A percentile compares a stretch with the other conserved stretches of the same genome.
Evolutionary conservation across 2,888 invertebrate species (phyloP).

Genomic region (Leucania comma): DNA sequence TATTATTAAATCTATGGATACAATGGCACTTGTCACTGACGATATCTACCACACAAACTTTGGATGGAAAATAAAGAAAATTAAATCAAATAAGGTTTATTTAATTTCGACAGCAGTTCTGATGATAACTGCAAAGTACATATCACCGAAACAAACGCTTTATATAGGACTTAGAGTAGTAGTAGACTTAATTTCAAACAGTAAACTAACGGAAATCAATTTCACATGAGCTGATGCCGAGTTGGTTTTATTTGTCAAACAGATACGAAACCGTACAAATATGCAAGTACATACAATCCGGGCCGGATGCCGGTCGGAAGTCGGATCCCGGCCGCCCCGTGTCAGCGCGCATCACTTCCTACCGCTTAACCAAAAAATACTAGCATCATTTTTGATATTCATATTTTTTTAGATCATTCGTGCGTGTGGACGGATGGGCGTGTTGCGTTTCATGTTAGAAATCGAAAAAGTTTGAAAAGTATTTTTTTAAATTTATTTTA

Average conservation of each 20-base stretch:
- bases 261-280: conserved; percentile 60
- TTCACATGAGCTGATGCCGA: conserved; percentile 37
- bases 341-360: conserved; percentile 66
- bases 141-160: too few relatives aligned
- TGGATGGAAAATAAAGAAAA: too few relatives aligned
- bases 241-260: conserved; percentile 64
- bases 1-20: too few relatives aligned
- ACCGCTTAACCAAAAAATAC: conserved; percentile 55
- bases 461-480: not conserved
- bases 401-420: conserved; percentile 47
- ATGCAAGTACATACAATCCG: conserved; percentile 55
- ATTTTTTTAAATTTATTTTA: not conserved
- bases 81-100: too few relatives aligned
- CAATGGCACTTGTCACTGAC: too few relatives aligned
- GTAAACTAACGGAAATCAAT: conserved; percentile 43
- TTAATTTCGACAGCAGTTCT: too few relatives aligned
- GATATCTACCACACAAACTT: too few relatives aligned
- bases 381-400: conserved; percentile 49
- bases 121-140: too few relatives aligned
- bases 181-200: conserved; percentile 16
- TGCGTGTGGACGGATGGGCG: conserved; percentile 35
- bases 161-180: not conserved
- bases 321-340: conserved; percentile 59
- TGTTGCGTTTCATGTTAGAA: conserved; percentile 35
- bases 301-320: conserved; percentile 67